Evolutionary conservation across 1,140 invertebrate species (phyloP).

Genomic region (Tigriopus japonicus): DNA sequence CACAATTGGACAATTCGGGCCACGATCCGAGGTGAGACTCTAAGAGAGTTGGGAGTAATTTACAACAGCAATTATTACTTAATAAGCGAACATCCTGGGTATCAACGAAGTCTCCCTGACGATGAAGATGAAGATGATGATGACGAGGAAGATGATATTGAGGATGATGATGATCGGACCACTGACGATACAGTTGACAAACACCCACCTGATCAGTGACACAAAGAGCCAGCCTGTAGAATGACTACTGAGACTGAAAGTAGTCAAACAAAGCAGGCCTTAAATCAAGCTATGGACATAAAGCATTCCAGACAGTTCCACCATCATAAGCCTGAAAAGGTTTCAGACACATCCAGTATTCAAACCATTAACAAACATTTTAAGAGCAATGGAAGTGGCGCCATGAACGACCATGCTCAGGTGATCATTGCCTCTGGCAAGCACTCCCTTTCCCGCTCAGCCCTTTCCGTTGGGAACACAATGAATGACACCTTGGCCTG

Average conservation of each 20-base stretch:
- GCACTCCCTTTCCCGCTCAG: neutral
- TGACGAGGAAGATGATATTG: neutral
- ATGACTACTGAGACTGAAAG: neutral
- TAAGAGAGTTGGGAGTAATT: constrained; percentile 72
- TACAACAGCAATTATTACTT: constrained; percentile 90
- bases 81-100: constrained; percentile 78
- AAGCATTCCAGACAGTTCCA: neutral
- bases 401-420: neutral
- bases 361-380: too few species aligned
- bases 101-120: neutral
- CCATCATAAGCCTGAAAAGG: neutral
- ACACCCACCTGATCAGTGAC: neutral
- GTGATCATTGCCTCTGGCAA: neutral
- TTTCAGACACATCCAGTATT: too few species aligned
- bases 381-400: too few species aligned
- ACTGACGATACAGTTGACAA: neutral
- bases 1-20: constrained; percentile 88
- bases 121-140: neutral
- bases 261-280: neutral
- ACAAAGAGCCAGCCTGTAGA: neutral
- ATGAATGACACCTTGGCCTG: neutral
- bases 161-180: neutral
- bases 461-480: neutral
- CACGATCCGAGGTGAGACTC: constrained; percentile 66
- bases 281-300: neutral